Evolutionary conservation across 2,888 invertebrate genomes (phyloP).

Genomic region (Onthophagus sagittarius): DNA sequence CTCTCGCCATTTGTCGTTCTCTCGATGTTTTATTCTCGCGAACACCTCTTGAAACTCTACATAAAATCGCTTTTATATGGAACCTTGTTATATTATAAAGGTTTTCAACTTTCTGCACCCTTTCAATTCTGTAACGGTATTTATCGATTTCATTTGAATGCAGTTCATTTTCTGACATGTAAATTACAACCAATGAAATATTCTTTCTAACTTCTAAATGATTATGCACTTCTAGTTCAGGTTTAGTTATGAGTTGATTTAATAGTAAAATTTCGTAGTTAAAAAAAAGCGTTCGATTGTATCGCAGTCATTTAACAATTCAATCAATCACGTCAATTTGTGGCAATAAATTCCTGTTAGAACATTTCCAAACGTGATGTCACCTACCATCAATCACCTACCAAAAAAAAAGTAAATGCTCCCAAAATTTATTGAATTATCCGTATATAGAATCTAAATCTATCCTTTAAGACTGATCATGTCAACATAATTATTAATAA

Average conservation of each 20-base stretch:
- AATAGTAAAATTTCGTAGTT: neutral
- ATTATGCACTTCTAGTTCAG: too few species aligned
- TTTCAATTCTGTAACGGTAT: neutral
- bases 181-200: neutral
- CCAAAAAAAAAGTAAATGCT: neutral
- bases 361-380: neutral
- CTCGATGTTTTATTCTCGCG: neutral
- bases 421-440: neutral
- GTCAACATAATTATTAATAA: too few species aligned
- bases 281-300: neutral
- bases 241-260: neutral
- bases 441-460: neutral
- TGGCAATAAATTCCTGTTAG: neutral
- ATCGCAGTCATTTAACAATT: neutral
- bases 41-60: neutral
- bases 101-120: neutral
- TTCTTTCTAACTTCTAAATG: neutral
- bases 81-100: neutral
- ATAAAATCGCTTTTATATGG: neutral
- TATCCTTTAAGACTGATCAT: too few species aligned
- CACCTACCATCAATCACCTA: neutral
- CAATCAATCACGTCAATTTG: neutral
- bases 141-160: neutral
- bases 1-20: neutral
- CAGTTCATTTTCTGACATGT: neutral